Percentiles rank a stretch among this genome's conserved stretches.
Conservation (phyloP, 2,888 invertebrate species). For the Hyppa rectilinea region DNA sequence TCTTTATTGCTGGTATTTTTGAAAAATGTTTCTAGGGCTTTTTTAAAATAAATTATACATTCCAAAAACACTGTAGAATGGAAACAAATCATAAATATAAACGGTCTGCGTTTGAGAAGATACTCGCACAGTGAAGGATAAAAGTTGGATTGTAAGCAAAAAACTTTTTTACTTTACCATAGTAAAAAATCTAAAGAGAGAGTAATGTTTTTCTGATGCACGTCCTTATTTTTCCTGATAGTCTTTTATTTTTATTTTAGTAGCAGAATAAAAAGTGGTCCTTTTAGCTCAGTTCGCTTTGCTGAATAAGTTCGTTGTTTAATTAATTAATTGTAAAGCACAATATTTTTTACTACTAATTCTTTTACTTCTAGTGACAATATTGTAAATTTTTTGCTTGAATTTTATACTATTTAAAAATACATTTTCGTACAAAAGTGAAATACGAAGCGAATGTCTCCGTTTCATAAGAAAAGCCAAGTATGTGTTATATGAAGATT, state of each 20-base stretch:
- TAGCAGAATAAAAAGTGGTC: slow-evolving; percentile 21
- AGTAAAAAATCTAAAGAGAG: slow-evolving; percentile 45
- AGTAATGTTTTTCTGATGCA: slow-evolving; percentile 60
- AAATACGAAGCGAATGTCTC: slow-evolving; percentile 27
- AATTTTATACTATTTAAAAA: too few relatives aligned
- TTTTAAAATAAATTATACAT: not conserved
- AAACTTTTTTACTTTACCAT: slow-evolving; percentile 53
- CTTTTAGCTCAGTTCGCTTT: slow-evolving; percentile 25
- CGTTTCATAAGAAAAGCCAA: slow-evolving; percentile 54
- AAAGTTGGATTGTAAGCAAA: slow-evolving; percentile 61
- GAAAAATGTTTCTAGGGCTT: not conserved
- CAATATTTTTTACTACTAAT: slow-evolving; percentile 11
- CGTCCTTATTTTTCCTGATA: slow-evolving; percentile 16
- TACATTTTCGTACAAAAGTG: slow-evolving; percentile 33
- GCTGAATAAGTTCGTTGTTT: slow-evolving; percentile 12
- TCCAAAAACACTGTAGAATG: slow-evolving; percentile 49
- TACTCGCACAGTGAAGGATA: slow-evolving; percentile 60
- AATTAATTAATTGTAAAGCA: slow-evolving; percentile 28
- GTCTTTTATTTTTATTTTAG: slow-evolving; percentile 43
- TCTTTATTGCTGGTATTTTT: not conserved
- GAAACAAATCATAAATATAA: slow-evolving; percentile 67
- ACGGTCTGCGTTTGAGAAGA: slow-evolving; percentile 61
- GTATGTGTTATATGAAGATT: slow-evolving; percentile 73
- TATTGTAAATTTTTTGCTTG: slow-evolving; percentile 14
- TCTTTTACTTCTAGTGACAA: not conserved